A percentile compares a stretch with the other conserved stretches of the same genome.
phyloP scores from a whole-genome alignment of 2,113 vertebrate genomes.

The Centropus bengalensis region DNA sequence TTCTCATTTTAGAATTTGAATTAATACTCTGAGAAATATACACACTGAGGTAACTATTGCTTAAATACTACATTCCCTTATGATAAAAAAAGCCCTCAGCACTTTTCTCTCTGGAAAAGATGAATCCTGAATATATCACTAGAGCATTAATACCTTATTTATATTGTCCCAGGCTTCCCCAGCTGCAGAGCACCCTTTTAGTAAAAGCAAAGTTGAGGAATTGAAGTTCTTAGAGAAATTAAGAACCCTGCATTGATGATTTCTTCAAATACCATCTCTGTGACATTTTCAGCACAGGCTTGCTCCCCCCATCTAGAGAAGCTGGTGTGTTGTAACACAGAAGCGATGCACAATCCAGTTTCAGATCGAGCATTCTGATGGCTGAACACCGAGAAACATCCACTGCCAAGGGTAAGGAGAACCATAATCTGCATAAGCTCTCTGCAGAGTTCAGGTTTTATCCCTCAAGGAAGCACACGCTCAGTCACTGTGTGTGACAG shows the following conservation, averaged over 20 bases:
- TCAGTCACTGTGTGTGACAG: not conserved
- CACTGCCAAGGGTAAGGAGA: not conserved
- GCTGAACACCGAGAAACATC: not conserved
- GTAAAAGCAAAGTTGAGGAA: not conserved
- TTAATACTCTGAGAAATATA: constrained; percentile 33
- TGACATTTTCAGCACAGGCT: not conserved
- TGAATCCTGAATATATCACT: not conserved
- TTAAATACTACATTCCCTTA: constrained; percentile 10
- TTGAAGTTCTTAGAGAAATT: not conserved
- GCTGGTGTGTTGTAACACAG: not conserved
- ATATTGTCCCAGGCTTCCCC: not conserved
- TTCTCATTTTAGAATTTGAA: constrained; percentile 21
- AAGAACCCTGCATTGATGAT: not conserved
- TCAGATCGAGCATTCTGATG: not conserved
- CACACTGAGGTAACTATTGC: not conserved
- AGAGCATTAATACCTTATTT: not conserved
- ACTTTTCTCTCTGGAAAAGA: not conserved
- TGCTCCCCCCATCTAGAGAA: not conserved
- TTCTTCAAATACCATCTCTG: not conserved
- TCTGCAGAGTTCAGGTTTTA: not conserved
- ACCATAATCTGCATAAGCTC: not conserved
- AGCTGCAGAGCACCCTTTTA: not conserved
- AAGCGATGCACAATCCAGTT: not conserved
- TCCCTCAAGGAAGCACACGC: not conserved
- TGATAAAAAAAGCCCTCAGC: not conserved